These are phyloP conservation scores for Dromococcyx pavoninus DNA, from an alignment of 2,797 vertebrate species.

Conservation along the genomic window DNA sequence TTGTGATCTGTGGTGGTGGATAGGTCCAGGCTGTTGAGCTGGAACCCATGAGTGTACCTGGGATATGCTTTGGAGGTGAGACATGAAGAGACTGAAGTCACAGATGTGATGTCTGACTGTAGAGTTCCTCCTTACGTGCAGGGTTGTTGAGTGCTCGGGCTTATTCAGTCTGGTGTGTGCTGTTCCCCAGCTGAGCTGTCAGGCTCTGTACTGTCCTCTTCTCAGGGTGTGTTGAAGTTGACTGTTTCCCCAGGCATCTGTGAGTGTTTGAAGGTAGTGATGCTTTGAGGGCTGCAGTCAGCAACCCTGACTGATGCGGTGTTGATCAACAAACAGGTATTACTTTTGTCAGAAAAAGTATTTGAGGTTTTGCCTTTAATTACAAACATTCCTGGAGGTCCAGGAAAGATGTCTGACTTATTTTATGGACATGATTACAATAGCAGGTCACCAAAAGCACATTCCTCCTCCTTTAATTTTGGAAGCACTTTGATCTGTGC, in stretches of 20 bases:
- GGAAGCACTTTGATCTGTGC: background rate
- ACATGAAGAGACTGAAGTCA: background rate
- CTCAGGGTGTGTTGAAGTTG: accelerated
- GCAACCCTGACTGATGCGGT: accelerated
- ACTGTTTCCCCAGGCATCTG: background rate
- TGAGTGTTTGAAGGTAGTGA: background rate
- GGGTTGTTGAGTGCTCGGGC: accelerated
- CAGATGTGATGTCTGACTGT: too few relatives aligned
- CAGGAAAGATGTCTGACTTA: background rate
- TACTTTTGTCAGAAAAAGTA: background rate
- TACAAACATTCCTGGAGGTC: background rate
- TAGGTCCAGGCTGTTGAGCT: too few relatives aligned
- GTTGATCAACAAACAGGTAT: background rate
- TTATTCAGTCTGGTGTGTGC: background rate
- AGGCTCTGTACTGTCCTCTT: accelerated
- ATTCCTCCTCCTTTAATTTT: background rate
- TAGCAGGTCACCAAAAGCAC: background rate
- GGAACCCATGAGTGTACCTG: background rate
- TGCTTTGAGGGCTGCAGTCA: background rate
- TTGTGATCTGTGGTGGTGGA: background rate
- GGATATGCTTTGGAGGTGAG: background rate
- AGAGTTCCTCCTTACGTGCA: background rate
- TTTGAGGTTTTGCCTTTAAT: background rate
- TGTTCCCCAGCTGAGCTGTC: background rate
- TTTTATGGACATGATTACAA: background rate